Evolutionary conservation across 2,797 vertebrate genomes (phyloP).

Genomic region (Zenarchopterus dispar): DNA sequence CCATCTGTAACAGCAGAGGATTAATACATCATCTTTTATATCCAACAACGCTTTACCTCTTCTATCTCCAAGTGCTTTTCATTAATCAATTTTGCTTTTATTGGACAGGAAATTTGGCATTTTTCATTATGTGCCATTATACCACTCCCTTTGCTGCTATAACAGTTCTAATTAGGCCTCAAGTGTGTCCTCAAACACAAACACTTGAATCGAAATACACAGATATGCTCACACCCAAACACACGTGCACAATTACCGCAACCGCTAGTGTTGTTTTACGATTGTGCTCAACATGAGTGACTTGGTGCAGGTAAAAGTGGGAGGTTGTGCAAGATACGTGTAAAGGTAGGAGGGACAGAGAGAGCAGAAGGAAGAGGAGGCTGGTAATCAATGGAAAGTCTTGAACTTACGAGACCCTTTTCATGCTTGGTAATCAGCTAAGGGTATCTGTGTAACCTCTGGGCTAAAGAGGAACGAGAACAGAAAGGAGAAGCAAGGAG

Average conservation of each 20-base stretch:
- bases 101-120: conserved; percentile 97
- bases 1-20: conserved; percentile 99
- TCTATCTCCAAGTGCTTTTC: conserved; percentile 98
- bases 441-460: conserved; percentile 62
- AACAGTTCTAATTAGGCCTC: conserved; percentile 94
- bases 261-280: conserved; percentile 86
- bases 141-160: conserved; percentile 90
- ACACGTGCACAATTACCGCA: conserved; percentile 62
- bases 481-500: conserved; percentile 13
- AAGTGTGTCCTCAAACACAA: conserved; percentile 87
- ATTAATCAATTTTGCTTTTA: conserved; percentile 99
- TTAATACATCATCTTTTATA: conserved; percentile 99
- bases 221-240: conserved; percentile 25
- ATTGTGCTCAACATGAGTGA: conserved; percentile 84
- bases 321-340: conserved; percentile 14
- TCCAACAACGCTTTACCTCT: conserved; percentile 96
- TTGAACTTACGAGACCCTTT: conserved; percentile 79
- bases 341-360: conserved; percentile 44
- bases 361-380: conserved; percentile 32
- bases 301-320: conserved; percentile 46
- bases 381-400: conserved; percentile 72
- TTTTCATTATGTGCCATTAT: conserved; percentile 97
- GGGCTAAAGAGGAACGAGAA: conserved; percentile 37
- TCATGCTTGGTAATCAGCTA: conserved; percentile 84
- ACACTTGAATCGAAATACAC: conserved; percentile 63